Base-by-base conservation (phyloP, 1,140 invertebrate species). In the Acromyrmex charruanus region DNA sequence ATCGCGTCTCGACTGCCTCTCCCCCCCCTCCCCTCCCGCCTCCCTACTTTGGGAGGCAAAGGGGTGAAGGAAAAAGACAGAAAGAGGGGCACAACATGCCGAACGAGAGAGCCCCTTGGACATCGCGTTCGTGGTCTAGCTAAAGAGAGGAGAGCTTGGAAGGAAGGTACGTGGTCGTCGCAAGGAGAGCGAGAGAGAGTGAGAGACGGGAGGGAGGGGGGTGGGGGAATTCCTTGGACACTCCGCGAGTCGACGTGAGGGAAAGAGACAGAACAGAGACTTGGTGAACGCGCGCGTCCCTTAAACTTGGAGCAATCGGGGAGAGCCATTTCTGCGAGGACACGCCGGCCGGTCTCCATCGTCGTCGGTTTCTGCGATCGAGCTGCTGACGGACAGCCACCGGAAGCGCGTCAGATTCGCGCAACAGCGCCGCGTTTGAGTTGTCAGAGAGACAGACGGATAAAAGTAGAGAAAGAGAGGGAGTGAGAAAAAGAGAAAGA, bases 1-100 rank as follows among this genome's bases (percentile, higher is more conserved):
- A 94, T 94, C 92, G 94, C 86, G 74, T 92, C 87, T 87, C 92
- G 87, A 85, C 88, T 89, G 85, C 79, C 55, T 58, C 79, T 69
- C 31, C 63, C 66, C 53, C 49, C 1, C n/a, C 31, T 49, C 69
- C 71, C n/a, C n/a, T n/a, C n/a, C n/a, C n/a, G n/a, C 31, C 39
- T 55, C 51, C 39, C n/a, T 55, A 10, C 7, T n/a, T 28, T 63
- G 77, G 80, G 80, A 68, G 85, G 88, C 65, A 74, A 39, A 86
- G 53, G 86, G 77, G 87, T 35, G 31, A 90, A 53, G 16, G 81
- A 86, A 88, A 85, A 55, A 68, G 77, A 75, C 58, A 44, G 49
- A 61, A 71, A 90, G 77, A 72, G 82, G 90, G 90, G 88, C 66
- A 63, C 82, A 87, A 69, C 80, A 68, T 44, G 63, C 72, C 80